Evolutionary conservation across 2,797 vertebrate genomes (phyloP).

Genomic region (Mormyrops attenuatus): DNA sequence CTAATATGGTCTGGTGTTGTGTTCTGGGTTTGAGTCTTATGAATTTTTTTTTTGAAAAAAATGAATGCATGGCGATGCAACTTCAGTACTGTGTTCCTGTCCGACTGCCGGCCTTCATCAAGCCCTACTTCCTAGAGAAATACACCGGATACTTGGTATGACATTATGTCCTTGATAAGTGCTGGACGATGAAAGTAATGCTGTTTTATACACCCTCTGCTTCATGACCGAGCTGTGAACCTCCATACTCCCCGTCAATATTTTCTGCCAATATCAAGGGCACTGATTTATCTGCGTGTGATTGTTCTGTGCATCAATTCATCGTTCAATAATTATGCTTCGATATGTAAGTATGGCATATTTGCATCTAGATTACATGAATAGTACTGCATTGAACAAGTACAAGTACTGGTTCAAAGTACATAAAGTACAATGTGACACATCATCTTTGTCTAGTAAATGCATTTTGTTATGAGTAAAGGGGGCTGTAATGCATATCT

Average conservation of each 20-base stretch:
- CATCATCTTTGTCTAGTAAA: neutral
- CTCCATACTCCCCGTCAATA: neutral
- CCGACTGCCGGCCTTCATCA: neutral
- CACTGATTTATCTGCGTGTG: neutral
- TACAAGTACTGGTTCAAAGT: too few species aligned
- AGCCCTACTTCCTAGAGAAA: neutral
- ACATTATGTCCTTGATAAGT: neutral
- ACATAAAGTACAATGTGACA: neutral
- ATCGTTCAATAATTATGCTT: neutral
- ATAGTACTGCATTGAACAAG: too few species aligned
- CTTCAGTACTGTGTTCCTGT: neutral
- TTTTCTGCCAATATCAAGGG: neutral
- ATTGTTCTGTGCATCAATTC: neutral
- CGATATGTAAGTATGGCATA: neutral
- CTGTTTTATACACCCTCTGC: neutral
- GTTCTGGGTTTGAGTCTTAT: neutral
- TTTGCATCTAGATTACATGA: neutral
- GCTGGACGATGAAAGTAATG: neutral
- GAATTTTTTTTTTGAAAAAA: neutral
- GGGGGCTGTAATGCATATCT: neutral
- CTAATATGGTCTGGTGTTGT: neutral
- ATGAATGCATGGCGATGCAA: neutral
- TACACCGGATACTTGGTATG: neutral
- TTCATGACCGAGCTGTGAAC: neutral
- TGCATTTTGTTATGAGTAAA: neutral